A percentile compares a stretch with the other conserved stretches of the same genome.
Evolutionary conservation across 2,113 vertebrate genomes (phyloP).

Genomic region (Rallus limicola): DNA sequence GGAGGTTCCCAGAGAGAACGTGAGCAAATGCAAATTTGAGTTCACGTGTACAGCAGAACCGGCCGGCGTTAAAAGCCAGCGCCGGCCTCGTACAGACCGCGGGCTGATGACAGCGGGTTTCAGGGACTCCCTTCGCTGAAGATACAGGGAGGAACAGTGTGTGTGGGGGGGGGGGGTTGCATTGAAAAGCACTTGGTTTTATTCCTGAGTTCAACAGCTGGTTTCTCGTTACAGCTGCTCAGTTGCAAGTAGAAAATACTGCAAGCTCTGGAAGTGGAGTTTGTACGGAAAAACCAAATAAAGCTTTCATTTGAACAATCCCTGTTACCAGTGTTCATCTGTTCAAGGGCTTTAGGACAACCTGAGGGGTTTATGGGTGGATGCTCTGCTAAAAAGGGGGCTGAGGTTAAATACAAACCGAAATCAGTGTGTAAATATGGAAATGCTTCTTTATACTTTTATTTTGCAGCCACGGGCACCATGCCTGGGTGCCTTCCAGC

Average conservation of each 20-base stretch:
- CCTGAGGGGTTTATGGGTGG: not conserved
- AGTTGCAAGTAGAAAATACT: not conserved
- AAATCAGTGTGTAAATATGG: not conserved
- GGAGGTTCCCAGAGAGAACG: not conserved
- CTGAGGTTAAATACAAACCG: not conserved
- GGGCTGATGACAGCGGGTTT: not conserved
- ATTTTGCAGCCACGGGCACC: not conserved
- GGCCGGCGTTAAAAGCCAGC: not conserved
- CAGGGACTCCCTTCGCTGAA: not conserved
- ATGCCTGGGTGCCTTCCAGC: not conserved
- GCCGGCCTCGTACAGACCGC: not conserved
- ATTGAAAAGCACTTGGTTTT: not conserved
- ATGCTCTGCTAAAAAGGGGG: not conserved
- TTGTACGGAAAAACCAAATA: conserved; percentile 17
- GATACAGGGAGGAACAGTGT: not conserved
- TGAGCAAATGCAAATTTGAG: not conserved
- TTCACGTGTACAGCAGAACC: not conserved
- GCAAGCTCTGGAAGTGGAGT: not conserved
- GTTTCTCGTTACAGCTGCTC: not conserved
- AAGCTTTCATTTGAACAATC: conserved; percentile 7
- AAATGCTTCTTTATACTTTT: not conserved
- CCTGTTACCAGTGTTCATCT: fast-evolving
- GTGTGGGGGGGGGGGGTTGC: no score
- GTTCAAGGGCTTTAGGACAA: not conserved
- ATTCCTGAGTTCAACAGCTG: not conserved